A percentile compares a stretch with the other conserved stretches of the same genome.
phyloP scores from a whole-genome alignment of 2,797 vertebrate genomes.

The Tolypeutes matacus region DNA sequence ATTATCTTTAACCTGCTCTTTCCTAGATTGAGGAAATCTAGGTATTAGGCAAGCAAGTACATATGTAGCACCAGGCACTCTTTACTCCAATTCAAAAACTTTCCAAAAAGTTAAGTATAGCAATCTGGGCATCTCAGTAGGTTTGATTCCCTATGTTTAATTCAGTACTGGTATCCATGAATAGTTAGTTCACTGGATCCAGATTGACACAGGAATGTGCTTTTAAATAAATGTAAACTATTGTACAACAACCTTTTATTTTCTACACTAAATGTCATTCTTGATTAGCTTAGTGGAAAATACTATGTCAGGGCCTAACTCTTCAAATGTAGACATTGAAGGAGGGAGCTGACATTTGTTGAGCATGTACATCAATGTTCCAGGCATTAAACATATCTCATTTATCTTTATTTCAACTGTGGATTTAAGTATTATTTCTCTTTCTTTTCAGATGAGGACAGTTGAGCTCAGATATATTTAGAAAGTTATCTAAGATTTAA shows the following conservation, averaged over 20 bases:
- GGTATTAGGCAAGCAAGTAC: not conserved
- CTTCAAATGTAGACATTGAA: not conserved
- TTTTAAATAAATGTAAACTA: not conserved
- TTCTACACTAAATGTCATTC: not conserved
- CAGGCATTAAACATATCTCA: not conserved
- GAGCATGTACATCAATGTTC: not conserved
- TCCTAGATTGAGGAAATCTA: not conserved
- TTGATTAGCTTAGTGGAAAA: slow-evolving; percentile 16
- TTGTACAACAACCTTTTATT: not conserved
- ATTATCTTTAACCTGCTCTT: not conserved
- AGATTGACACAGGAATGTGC: not conserved
- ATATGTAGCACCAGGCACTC: not conserved
- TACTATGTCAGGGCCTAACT: not conserved
- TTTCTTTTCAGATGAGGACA: slow-evolving; percentile 14
- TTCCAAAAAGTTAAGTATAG: slow-evolving; percentile 23
- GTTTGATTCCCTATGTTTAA: not conserved
- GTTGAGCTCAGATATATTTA: not conserved
- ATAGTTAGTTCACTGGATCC: not conserved
- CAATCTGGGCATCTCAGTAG: not conserved
- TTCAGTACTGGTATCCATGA: not conserved
- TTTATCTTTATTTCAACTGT: not conserved
- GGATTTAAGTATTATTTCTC: not conserved
- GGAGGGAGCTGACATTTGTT: not conserved
- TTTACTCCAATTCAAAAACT: not conserved
- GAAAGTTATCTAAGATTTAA: not conserved